Conservation (phyloP, 2,888 invertebrate genomes). For the Drosophila yooni region DNA sequence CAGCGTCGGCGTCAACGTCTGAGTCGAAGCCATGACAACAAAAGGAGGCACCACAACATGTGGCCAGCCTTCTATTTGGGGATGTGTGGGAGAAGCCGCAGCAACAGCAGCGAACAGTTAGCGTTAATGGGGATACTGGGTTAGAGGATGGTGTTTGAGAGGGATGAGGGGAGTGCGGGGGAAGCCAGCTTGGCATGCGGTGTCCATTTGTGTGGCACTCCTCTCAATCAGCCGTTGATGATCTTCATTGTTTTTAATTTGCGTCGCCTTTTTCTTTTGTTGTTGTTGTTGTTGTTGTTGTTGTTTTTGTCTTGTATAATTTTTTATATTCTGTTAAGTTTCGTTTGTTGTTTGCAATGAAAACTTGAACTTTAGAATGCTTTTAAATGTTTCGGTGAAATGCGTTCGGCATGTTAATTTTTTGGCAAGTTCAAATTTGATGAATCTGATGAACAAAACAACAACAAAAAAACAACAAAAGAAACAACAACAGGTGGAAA, state of each 20-base stretch:
- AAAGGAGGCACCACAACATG: conserved; percentile 57
- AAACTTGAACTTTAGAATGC: conserved; percentile 7
- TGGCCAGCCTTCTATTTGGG: conserved; percentile 37
- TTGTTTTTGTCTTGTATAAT: conserved; percentile 4
- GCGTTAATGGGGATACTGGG: conserved; percentile 8
- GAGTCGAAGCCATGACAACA: conserved; percentile 40
- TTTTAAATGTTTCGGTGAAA: conserved; percentile 4
- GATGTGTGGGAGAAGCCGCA: conserved; percentile 30
- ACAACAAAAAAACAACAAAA: no score
- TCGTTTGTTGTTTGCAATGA: conserved; percentile 1
- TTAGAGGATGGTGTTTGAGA: no score
- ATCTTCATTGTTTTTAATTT: conserved; percentile 79
- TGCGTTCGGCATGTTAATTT: conserved; percentile 20
- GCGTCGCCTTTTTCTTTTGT: conserved; percentile 39
- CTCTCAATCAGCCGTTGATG: conserved; percentile 72
- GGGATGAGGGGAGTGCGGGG: background rate
- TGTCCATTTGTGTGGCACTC: conserved; percentile 71
- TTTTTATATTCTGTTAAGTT: conserved; percentile 3
- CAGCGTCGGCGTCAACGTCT: conserved; percentile 16
- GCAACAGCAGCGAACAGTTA: conserved; percentile 8
- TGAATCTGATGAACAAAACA: background rate
- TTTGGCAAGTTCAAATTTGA: background rate
- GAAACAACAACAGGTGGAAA: background rate
- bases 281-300: conserved; percentile 1
- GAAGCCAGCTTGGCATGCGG: conserved; percentile 61